phyloP scores from a whole-genome alignment of 2,888 invertebrate species.

The Uropetala carovei region DNA sequence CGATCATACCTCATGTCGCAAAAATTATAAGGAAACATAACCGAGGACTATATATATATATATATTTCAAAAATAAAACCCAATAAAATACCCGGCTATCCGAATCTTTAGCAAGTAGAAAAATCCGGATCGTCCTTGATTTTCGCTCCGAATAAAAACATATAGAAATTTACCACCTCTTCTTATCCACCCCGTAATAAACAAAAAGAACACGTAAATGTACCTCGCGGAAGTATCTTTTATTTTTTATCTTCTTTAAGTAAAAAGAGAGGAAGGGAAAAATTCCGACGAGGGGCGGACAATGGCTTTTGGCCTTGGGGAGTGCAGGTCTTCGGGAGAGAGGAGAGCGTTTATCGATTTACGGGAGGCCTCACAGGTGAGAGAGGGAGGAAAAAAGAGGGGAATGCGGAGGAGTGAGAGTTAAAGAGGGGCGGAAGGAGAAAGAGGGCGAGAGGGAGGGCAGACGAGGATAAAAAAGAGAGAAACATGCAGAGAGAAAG shows the following conservation, averaged over 20 bases:
- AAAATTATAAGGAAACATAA: no score
- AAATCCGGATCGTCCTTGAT: conserved; percentile 25
- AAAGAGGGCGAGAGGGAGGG: not conserved
- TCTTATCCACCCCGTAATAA: not conserved
- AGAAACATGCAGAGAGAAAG: not conserved
- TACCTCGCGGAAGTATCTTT: not conserved
- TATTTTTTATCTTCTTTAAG: conserved; percentile 8
- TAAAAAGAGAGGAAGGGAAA: not conserved
- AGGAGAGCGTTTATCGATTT: not conserved
- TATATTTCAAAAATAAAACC: not conserved
- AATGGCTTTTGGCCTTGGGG: conserved; percentile 54
- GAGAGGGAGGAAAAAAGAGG: not conserved
- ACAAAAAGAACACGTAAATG: not conserved
- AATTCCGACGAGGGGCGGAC: conserved; percentile 29
- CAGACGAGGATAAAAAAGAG: not conserved
- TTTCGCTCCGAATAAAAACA: not conserved
- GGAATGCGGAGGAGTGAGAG: not conserved
- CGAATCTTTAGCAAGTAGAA: not conserved
- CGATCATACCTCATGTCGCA: no score
- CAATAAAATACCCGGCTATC: not conserved
- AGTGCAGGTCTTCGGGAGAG: conserved; percentile 7
- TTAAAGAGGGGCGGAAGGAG: not conserved
- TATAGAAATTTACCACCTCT: not conserved
- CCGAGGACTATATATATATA: no score
- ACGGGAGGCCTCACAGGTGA: not conserved